Conservation (phyloP, 30 jellyfish, hydroid and myxozoan genomes). For the Aurelia aurita complex sp. Pacific region DNA sequence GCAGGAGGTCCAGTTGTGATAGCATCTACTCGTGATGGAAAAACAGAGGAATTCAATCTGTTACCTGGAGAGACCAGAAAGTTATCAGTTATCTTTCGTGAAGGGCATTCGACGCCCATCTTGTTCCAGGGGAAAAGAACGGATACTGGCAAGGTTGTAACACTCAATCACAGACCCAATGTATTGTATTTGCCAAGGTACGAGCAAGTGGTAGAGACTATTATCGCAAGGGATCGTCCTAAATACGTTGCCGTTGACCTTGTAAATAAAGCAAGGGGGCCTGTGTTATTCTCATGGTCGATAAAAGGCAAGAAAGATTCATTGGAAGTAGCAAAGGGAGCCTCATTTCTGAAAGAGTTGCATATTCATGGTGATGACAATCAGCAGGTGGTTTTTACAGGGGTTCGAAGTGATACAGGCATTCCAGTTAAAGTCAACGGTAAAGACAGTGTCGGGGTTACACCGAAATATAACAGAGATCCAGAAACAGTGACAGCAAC, state of each 20-base stretch:
- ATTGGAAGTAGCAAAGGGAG: background rate
- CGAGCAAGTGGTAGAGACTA: background rate
- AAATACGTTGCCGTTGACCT: slow-evolving; percentile 18
- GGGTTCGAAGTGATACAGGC: background rate
- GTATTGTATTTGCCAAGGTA: background rate
- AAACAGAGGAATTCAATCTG: background rate
- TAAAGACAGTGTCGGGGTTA: background rate
- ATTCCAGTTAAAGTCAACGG: background rate
- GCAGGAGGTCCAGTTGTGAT: background rate
- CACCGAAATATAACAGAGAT: background rate
- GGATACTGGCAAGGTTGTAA: background rate
- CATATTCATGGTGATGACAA: background rate
- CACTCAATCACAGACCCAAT: background rate
- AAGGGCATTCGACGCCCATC: background rate
- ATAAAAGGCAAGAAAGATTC: background rate
- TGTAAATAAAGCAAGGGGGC: slow-evolving; percentile 36
- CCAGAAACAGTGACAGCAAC: background rate
- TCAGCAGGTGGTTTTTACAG: background rate
- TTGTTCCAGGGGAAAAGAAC: background rate
- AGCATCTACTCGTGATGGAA: background rate
- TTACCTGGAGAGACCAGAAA: background rate
- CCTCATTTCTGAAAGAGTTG: background rate
- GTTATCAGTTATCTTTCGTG: background rate
- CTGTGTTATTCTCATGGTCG: slow-evolving; percentile 10
- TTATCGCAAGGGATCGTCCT: slow-evolving; percentile 3